Evolutionary conservation across 2,888 invertebrate genomes (phyloP), one percentile per base, ranked within the genome.

Genomic region (Idaea straminata): DNA sequence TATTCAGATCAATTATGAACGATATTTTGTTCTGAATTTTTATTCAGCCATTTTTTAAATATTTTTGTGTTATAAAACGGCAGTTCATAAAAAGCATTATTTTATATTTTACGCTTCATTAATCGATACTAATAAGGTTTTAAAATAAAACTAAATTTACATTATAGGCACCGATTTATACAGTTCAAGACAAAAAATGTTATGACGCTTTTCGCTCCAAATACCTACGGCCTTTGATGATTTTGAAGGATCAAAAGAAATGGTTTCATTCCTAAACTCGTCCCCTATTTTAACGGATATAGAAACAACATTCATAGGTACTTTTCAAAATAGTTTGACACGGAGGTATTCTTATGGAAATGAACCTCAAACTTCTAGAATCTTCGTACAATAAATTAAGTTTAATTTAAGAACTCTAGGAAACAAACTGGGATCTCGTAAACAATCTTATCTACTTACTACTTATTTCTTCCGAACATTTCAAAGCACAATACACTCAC

Each of bases 381-480:
- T 47, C 10, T 47, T 47, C 47, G 47, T 47, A 13, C 47, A 47
- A 7, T 47, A 47, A 6, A 47, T 58, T 58, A 62, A 58, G 6
- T 34, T 25, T 58, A 7, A 47, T 47, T 47, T 47, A 47, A 47
- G 47, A 47, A 47, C 47, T 47, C 47, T 7, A 3, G 47, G 13
- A 47, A 47, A 47, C 47, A 47, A 47, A 47, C 47, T 47, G 47
- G 47, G 13, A 47, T 47, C 13, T 10, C 47, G 47, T 47, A 47
- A 47, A 47, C 47, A 47, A 47, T 47, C 47, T 47, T 47, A 47
- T 47, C 47, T 47, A 47, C 47, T 47, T 47, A 47, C 47, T 47
- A 47, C 47, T 47, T 47, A 47, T 47, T 47, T 47, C 47, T 47
- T 5, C 47, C 13, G 10, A 47, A 47, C 47, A 47, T 47, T 47